Percentiles rank a stretch among this genome's conserved stretches.
phyloP scores from a whole-genome alignment of 2,888 invertebrate species.

The Neocrepidodera transversa region DNA sequence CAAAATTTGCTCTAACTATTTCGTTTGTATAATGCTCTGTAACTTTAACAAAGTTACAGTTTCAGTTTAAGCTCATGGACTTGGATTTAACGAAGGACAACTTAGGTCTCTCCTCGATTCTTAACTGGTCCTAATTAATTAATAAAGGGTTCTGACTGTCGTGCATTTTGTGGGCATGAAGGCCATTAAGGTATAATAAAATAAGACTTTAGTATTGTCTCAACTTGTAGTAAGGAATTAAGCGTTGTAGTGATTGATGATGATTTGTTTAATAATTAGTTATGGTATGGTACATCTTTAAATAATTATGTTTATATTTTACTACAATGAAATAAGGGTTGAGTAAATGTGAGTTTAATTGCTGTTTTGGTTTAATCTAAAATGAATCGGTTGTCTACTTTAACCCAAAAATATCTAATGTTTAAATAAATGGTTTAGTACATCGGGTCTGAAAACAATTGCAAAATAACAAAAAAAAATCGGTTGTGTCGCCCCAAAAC shows the following conservation, averaged over 20 bases:
- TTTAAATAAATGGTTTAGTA: too few relatives aligned
- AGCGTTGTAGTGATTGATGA: slow-evolving; percentile 27
- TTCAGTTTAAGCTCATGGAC: slow-evolving; percentile 26
- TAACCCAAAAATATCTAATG: too few relatives aligned
- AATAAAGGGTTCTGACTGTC: slow-evolving; percentile 34
- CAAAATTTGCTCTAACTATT: slow-evolving; percentile 24
- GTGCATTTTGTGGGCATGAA: slow-evolving; percentile 28
- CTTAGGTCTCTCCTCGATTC: slow-evolving; percentile 24
- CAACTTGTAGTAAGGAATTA: slow-evolving; percentile 18
- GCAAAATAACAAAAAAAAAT: too few relatives aligned
- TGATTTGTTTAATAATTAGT: slow-evolving; percentile 25
- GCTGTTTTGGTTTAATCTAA: not conserved
- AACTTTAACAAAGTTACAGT: slow-evolving; percentile 31
- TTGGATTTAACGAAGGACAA: slow-evolving; percentile 31
- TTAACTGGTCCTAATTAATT: slow-evolving; percentile 36
- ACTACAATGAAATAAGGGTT: not conserved
- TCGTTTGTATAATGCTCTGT: slow-evolving; percentile 23
- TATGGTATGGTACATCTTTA: slow-evolving; percentile 18
- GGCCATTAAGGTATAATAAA: slow-evolving; percentile 34
- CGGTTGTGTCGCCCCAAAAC: too few relatives aligned
- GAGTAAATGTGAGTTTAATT: slow-evolving; percentile 17
- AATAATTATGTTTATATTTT: slow-evolving; percentile 4
- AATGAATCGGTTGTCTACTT: not conserved
- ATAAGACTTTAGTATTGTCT: slow-evolving; percentile 30
- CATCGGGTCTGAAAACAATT: too few relatives aligned